Conservation (phyloP, 2,888 invertebrate genomes). For the Abrostola tripartita region DNA sequence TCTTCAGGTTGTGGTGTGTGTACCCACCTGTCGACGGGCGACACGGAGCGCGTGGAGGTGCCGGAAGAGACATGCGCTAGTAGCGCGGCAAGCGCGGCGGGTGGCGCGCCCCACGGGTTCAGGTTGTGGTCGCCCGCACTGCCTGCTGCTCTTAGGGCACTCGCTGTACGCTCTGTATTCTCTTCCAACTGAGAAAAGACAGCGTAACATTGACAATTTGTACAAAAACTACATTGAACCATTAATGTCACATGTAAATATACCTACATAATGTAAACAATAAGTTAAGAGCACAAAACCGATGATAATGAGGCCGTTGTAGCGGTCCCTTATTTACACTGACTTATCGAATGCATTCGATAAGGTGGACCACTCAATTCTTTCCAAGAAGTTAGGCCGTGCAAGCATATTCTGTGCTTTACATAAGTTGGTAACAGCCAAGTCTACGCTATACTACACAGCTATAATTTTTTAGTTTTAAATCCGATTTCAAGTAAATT, state of each 20-base stretch:
- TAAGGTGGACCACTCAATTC: too few species aligned
- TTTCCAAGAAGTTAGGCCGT: too few species aligned
- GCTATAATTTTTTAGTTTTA: too few species aligned
- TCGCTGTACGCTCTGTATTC: conserved; percentile 73
- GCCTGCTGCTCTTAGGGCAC: conserved; percentile 70
- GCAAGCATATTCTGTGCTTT: too few species aligned
- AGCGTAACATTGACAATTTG: neutral
- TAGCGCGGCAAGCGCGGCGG: conserved; percentile 73
- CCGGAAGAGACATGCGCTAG: conserved; percentile 87
- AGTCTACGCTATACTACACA: too few species aligned
- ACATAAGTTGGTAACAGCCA: too few species aligned
- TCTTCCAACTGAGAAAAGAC: conserved; percentile 74
- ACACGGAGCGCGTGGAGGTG: conserved; percentile 89
- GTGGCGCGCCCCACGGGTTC: conserved; percentile 73
- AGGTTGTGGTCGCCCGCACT: conserved; percentile 74
- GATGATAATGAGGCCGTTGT: too few species aligned
- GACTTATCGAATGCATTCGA: too few species aligned
- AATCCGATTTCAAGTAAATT: too few species aligned
- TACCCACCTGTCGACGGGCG: conserved; percentile 88
- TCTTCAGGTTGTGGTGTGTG: neutral
- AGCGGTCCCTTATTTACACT: too few species aligned
- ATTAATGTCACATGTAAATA: neutral
- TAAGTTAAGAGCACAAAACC: neutral
- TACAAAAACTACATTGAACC: too few species aligned
- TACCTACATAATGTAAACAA: too few species aligned